Conservation (phyloP, 1,140 invertebrate genomes). For the Aporrectodea caliginosa region DNA sequence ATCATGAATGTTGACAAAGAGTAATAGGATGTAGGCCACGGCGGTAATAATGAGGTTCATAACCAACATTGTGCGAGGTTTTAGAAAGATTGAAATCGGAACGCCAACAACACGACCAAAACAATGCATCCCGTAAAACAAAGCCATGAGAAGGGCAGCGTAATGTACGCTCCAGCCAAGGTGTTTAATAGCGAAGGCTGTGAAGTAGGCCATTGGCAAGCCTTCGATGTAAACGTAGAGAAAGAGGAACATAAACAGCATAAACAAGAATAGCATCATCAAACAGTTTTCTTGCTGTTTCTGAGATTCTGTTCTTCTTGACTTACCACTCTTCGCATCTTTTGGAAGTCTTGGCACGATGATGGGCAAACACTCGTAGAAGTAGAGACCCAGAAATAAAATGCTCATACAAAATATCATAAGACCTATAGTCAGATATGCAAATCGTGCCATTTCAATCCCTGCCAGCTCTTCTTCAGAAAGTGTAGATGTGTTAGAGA, state of each 20-base stretch:
- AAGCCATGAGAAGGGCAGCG: neutral
- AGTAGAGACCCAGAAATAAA: neutral
- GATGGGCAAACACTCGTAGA: neutral
- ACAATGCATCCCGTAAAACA: neutral
- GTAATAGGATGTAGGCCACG: neutral
- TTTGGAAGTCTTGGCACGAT: neutral
- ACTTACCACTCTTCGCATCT: neutral
- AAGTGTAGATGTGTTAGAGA: too few species aligned
- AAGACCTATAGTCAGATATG: neutral
- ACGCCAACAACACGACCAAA: slow-evolving; percentile 10
- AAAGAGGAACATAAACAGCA: slow-evolving; percentile 1
- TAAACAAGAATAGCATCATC: neutral
- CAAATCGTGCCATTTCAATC: neutral
- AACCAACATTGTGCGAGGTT: slow-evolving; percentile 1
- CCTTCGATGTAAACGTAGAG: slow-evolving; percentile 12
- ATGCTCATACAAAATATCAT: neutral
- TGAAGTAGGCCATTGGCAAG: slow-evolving; percentile 10
- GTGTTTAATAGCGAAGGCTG: slow-evolving; percentile 9
- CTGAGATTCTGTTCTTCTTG: neutral
- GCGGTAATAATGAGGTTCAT: slow-evolving; percentile 7
- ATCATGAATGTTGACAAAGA: neutral
- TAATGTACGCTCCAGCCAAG: slow-evolving; percentile 7
- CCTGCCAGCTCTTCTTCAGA: too few species aligned
- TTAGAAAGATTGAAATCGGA: neutral
- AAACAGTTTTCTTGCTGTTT: neutral